These are phyloP conservation scores for Salvator merianae DNA, from an alignment of 2,113 vertebrate genomes.

Conservation along the genomic window DNA sequence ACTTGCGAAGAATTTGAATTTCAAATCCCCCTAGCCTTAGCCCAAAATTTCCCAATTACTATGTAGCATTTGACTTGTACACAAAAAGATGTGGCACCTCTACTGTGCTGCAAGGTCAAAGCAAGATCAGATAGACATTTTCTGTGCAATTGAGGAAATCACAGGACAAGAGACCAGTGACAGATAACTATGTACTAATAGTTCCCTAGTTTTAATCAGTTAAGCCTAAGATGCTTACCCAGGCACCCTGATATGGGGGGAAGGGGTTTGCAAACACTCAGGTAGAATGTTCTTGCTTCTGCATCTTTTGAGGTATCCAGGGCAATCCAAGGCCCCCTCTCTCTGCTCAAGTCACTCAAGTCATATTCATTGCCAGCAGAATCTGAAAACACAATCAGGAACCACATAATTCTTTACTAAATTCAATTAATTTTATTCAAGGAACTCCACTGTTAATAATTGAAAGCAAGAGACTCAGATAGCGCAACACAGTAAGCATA, in stretches of 20 bases:
- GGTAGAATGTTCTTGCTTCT: conserved; percentile 81
- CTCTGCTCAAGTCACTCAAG: conserved; percentile 83
- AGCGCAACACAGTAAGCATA: not conserved
- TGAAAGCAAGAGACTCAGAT: not conserved
- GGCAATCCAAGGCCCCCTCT: conserved; percentile 82
- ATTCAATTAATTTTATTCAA: not conserved
- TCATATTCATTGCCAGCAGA: conserved; percentile 89
- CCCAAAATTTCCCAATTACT: not conserved
- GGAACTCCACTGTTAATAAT: not conserved
- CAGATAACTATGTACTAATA: not conserved
- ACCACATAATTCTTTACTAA: not conserved
- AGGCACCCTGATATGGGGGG: conserved; percentile 77
- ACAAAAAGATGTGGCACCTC: not conserved
- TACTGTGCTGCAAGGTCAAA: not conserved
- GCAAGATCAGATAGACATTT: not conserved
- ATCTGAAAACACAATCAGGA: conserved; percentile 76
- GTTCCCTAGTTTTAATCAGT: not conserved
- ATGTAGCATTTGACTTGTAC: not conserved
- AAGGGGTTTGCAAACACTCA: conserved; percentile 91
- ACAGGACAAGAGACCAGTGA: not conserved
- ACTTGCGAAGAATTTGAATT: not conserved
- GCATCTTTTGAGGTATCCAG: conserved; percentile 78
- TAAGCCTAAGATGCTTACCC: conserved; percentile 69
- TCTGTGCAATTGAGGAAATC: not conserved
- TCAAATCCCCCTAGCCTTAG: not conserved